A percentile compares a stretch with the other conserved stretches of the same genome.
Evolutionary conservation across 1,140 invertebrate species (phyloP).

Genomic region (Battus philenor): DNA sequence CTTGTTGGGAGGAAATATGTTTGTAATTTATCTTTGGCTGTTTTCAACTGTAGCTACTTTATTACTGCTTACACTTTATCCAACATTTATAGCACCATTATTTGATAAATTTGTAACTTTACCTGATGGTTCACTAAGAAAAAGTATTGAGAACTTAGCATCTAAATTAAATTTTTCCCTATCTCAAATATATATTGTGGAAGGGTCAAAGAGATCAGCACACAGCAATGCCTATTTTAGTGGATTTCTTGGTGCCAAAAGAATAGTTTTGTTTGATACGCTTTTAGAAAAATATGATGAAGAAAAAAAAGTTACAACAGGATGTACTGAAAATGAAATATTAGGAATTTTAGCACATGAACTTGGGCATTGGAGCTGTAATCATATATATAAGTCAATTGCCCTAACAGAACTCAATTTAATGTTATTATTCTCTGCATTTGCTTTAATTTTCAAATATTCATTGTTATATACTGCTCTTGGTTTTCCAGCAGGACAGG

Average conservation of each 20-base stretch:
- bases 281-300: slow-evolving; percentile 80
- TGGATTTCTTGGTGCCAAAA: slow-evolving; percentile 97
- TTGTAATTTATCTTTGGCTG: slow-evolving; percentile 96
- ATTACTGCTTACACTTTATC: slow-evolving; percentile 92
- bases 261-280: slow-evolving; percentile 99
- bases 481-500: slow-evolving; percentile 86
- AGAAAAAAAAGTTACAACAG: slow-evolving; percentile 76
- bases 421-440: slow-evolving; percentile 89
- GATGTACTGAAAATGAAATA: slow-evolving; percentile 96
- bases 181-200: slow-evolving; percentile 97
- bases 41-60: slow-evolving; percentile 89
- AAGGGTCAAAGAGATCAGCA: slow-evolving; percentile 96
- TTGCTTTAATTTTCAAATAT: slow-evolving; percentile 90
- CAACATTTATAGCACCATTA: slow-evolving; percentile 96
- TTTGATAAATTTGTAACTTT: slow-evolving; percentile 99
- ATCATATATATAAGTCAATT: slow-evolving; percentile 93
- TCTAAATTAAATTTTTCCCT: slow-evolving; percentile 93
- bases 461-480: slow-evolving; percentile 88
- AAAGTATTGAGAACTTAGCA: slow-evolving; percentile 93
- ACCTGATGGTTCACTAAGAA: slow-evolving; percentile 91
- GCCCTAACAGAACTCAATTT: slow-evolving; percentile 86
- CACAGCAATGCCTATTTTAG: slow-evolving; percentile 99
- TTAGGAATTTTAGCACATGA: slow-evolving; percentile 97
- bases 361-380: slow-evolving; percentile 97
- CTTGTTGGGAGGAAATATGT: slow-evolving; percentile 91